Base-by-base conservation (phyloP, 1,140 invertebrate genomes). In the Lucilia sericata region DNA sequence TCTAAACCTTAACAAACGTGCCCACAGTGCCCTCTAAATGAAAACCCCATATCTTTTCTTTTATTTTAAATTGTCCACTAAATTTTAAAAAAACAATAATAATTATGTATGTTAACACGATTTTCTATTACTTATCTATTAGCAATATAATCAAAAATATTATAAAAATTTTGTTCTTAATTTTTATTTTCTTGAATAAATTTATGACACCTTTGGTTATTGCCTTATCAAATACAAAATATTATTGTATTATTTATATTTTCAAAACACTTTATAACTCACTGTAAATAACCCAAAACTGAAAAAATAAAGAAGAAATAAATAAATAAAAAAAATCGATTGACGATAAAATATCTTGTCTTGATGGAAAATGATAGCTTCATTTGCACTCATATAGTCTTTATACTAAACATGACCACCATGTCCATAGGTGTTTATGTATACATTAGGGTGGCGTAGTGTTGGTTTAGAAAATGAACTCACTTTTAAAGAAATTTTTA, bases 341-440 rank as follows among this genome's bases (percentile, higher is more conserved):
- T 80, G 47, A 36, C 76, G 76, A 80, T 80, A 80, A 80, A 80
- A 80, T 80, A 80, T 80, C 76, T 80, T 80, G 76, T 80, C 76
- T 80, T 80, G 76, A 80, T 80, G 76, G 76, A 47, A 49, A 80
- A 49, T 49, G 76, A 80, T 80, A 80, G 76, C 65, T 30, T 30
- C 25, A 30, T 30, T 70, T n/a, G 21, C 10, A n/a, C 65, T 70
- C 65, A 70, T 21, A 17, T 70, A 70, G 5, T 70, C 21, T 9
- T 70, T 8, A 42, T 42, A 42, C 42, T 42, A 42, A 8, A 1
- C 42, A 42, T 42, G 42, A 30, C 25, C n/a, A 36, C 36, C 42
- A 42, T 42, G 42, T 42, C 42, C 10, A 10, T 42, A 10, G 42
- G 42, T 42, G 10, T 55, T 12, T 55, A 17, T 55, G 5, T 42